phyloP scores from a whole-genome alignment of 2,113 vertebrate species.

The Gobius niger region DNA sequence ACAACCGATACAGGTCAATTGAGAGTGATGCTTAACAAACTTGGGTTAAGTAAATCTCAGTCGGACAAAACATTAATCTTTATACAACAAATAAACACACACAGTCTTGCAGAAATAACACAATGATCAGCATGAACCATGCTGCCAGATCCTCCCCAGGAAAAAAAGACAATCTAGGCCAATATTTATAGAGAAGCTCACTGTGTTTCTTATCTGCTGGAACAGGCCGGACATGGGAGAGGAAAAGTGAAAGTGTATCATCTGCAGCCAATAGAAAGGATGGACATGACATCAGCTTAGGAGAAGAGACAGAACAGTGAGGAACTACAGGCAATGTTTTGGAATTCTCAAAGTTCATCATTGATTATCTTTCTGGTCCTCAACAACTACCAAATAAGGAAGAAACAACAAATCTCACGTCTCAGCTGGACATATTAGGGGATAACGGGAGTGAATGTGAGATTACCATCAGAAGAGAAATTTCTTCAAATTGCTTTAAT shows the following conservation, averaged over 20 bases:
- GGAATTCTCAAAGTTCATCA: not conserved
- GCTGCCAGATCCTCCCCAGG: not conserved
- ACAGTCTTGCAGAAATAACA: slow-evolving; percentile 6
- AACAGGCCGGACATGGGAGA: slow-evolving; percentile 18
- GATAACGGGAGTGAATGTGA: slow-evolving; percentile 29
- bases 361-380: not conserved
- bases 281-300: slow-evolving; percentile 6
- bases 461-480: slow-evolving; percentile 21
- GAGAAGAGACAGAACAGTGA: not conserved
- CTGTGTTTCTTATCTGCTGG: slow-evolving; percentile 43
- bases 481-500: slow-evolving; percentile 16
- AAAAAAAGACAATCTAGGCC: slow-evolving; percentile 54
- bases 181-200: slow-evolving; percentile 71
- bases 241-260: slow-evolving; percentile 11
- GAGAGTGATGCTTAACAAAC: not conserved
- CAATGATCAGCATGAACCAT: slow-evolving; percentile 56
- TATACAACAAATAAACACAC: not conserved
- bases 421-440: slow-evolving; percentile 9
- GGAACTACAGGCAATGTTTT: not conserved
- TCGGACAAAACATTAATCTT: not conserved
- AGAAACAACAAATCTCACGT: slow-evolving; percentile 10
- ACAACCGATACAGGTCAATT: too few relatives aligned
- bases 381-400: slow-evolving; percentile 35
- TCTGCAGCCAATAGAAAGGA: slow-evolving; percentile 1
- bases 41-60: not conserved